phyloP scores from a whole-genome alignment of 2,113 vertebrate genomes.

The Etheostoma cragini region DNA sequence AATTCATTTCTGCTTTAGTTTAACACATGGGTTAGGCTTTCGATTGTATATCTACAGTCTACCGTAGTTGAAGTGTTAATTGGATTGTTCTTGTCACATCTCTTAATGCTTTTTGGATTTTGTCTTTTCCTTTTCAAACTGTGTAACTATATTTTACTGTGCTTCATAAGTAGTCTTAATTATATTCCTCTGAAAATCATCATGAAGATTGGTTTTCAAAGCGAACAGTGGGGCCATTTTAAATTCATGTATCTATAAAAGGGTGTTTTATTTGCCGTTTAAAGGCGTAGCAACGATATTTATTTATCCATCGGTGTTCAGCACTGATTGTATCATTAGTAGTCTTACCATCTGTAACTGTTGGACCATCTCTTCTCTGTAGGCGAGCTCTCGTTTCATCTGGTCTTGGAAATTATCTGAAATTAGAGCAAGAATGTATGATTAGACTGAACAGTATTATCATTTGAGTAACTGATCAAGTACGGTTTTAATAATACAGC shows the following conservation, averaged over 20 bases:
- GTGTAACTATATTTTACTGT: constrained; percentile 23
- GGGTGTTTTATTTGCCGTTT: constrained; percentile 52
- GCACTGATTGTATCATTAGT: constrained; percentile 52
- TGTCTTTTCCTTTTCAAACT: not conserved
- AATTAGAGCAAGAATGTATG: constrained; percentile 23
- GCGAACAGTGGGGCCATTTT: constrained; percentile 18
- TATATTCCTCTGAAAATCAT: constrained; percentile 36
- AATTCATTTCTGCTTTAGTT: constrained; percentile 10
- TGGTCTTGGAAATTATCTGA: constrained; percentile 99
- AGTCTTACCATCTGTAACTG: constrained; percentile 94
- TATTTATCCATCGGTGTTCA: constrained; percentile 45
- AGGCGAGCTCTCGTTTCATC: constrained; percentile 97
- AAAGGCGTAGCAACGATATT: constrained; percentile 18
- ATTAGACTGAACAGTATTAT: constrained; percentile 23
- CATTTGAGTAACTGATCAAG: constrained; percentile 21
- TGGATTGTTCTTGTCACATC: constrained; percentile 9
- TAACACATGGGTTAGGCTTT: not conserved
- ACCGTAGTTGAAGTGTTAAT: not conserved
- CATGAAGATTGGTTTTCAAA: constrained; percentile 11
- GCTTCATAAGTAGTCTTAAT: constrained; percentile 48
- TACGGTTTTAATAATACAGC: not conserved
- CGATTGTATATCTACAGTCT: not conserved
- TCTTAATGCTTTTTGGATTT: not conserved
- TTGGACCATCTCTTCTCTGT: constrained; percentile 99
- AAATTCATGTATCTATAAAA: constrained; percentile 18